Percentiles rank a stretch among this genome's conserved stretches.
These are phyloP conservation scores for Sinosuthora webbiana DNA, from an alignment of 2,113 vertebrate genomes.

Conservation along the genomic window DNA sequence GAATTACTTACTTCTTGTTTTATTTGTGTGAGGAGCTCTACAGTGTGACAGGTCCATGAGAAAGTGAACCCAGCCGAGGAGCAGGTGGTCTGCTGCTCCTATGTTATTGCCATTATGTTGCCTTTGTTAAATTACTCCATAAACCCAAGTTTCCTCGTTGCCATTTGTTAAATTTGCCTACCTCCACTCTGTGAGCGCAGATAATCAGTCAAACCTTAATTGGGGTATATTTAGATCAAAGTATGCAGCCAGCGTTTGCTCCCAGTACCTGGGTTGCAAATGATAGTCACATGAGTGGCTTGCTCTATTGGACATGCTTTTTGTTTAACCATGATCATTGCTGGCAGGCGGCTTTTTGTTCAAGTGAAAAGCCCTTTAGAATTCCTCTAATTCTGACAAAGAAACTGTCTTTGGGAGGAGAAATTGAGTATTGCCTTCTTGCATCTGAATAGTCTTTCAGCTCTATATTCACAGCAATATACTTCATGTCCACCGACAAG, in stretches of 20 bases:
- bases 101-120: constrained; percentile 54
- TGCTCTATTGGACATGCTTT: constrained; percentile 67
- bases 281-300: constrained; percentile 61
- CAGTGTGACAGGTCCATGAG: constrained; percentile 31
- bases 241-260: constrained; percentile 21
- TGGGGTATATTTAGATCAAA: constrained; percentile 52
- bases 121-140: constrained; percentile 57
- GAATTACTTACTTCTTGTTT: constrained; percentile 48
- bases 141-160: constrained; percentile 34
- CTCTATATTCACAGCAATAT: constrained; percentile 49
- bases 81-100: constrained; percentile 54
- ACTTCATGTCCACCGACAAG: constrained; percentile 37
- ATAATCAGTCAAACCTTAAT: constrained; percentile 55
- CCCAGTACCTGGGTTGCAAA: constrained; percentile 59
- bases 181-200: constrained; percentile 44
- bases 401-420: constrained; percentile 61
- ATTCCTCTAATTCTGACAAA: constrained; percentile 69
- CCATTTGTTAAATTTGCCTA: constrained; percentile 47
- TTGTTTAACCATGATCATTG: constrained; percentile 70
- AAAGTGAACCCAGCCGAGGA: constrained; percentile 46
- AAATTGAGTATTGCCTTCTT: constrained; percentile 63
- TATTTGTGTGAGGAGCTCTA: constrained; percentile 29
- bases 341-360: constrained; percentile 64
- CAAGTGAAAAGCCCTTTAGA: constrained; percentile 59
- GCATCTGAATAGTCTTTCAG: constrained; percentile 65